Evolutionary conservation across 2,888 invertebrate genomes (phyloP).

Genomic region (Euzophera pinguis): DNA sequence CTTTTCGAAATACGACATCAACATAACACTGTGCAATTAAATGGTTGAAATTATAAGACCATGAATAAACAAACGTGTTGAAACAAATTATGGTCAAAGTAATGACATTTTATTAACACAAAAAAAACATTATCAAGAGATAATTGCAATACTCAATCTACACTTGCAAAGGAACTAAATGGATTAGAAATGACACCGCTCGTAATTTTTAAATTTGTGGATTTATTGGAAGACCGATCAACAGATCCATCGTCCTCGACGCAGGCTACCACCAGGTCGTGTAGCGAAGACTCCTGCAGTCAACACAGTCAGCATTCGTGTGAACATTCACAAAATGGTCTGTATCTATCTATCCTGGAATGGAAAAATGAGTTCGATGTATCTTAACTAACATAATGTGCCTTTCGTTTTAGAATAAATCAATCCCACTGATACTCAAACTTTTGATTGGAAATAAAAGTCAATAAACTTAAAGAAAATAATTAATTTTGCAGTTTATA

Average conservation of each 20-base stretch:
- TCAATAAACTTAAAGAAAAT: too few relatives aligned
- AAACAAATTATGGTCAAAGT: too few relatives aligned
- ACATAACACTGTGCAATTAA: neutral
- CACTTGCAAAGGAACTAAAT: neutral
- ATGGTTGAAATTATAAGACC: too few relatives aligned
- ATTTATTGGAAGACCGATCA: slow-evolving; percentile 34
- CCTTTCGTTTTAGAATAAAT: neutral
- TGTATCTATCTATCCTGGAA: slow-evolving; percentile 36
- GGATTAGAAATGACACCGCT: neutral
- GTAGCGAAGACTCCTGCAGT: slow-evolving; percentile 61
- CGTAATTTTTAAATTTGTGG: slow-evolving; percentile 12
- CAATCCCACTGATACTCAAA: neutral
- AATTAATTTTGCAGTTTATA: too few relatives aligned
- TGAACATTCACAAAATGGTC: slow-evolving; percentile 61
- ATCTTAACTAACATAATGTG: neutral
- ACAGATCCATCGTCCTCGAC: slow-evolving; percentile 53
- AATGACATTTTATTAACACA: too few relatives aligned
- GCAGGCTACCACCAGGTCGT: slow-evolving; percentile 40
- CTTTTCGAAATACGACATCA: neutral
- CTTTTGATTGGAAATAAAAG: neutral
- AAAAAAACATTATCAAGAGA: too few relatives aligned
- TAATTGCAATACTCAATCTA: too few relatives aligned
- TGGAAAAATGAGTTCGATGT: neutral
- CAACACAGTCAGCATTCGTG: slow-evolving; percentile 60
- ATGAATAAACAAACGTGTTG: too few relatives aligned